Evolutionary conservation across 2,797 vertebrate genomes (phyloP), one percentile per base, ranked within the genome.

Genomic region (Novumbra hubbsi): DNA sequence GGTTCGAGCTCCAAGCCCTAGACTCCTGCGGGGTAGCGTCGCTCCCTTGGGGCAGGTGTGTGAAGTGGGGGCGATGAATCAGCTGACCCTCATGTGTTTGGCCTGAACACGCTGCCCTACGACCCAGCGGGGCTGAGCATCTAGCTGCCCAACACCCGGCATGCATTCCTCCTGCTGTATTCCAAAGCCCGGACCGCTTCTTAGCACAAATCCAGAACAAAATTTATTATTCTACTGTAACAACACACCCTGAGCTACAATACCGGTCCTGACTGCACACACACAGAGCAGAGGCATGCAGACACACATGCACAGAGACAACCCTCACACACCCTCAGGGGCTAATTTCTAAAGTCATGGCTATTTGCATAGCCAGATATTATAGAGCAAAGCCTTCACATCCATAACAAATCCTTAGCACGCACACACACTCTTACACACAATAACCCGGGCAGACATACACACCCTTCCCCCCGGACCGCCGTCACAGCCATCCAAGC

Each of bases 391-490:
- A 84, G 73, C 76, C 78, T 84, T 63, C 73, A 75, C 67, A 80
- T 87, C 76, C 76, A 83, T 78, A 80, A 82, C 78, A 84, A 84
- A 76, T 80, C 74, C 72, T 84, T 83, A 85, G 76, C 84, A 41
- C 71, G 57, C 63, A 68, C 50, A 50, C 30, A 38, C 27, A 71
- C 28, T 67, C 72, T 68, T 60, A 72, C 62, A 71, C 65, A 77
- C 73, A 82, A 41, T 72, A 63, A 68, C 49, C 73, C 71, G 12
- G 21, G 55, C 87, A 92, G 84, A 92, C 91, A 81, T 80, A 88
- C 90, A 91, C 89, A 87, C 92, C 89, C 92, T 91, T 92, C 92
- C 89, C 91, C 87, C 79, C 73, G 91, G 91, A 93, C 89, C 79
- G 86, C 89, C 76, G 85, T 92, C 87, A 89, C 86, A 91, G 88